A percentile compares a stretch with the other conserved stretches of the same genome.
Conservation (phyloP, 2,888 invertebrate species). For the Dryobota labecula region DNA sequence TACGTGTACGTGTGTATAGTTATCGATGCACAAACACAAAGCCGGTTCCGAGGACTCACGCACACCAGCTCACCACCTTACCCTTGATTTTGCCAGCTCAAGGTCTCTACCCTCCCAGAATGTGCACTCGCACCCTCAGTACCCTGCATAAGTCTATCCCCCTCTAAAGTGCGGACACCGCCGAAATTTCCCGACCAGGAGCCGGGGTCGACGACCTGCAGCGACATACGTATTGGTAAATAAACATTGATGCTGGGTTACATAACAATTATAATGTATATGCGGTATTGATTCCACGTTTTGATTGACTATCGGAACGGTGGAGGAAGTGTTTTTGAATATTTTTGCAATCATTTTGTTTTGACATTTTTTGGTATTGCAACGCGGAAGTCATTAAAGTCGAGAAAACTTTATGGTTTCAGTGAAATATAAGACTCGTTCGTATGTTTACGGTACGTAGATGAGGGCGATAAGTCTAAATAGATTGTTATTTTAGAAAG, state of each 20-base stretch:
- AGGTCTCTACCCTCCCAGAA: slow-evolving; percentile 88
- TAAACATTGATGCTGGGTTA: slow-evolving; percentile 85
- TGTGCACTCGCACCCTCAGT: slow-evolving; percentile 78
- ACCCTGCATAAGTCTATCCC: slow-evolving; percentile 80
- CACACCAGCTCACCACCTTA: slow-evolving; percentile 84
- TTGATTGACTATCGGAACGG: slow-evolving; percentile 39
- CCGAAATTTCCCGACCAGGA: slow-evolving; percentile 87
- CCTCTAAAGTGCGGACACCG: slow-evolving; percentile 82
- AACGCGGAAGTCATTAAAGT: neutral
- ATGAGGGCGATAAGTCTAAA: neutral
- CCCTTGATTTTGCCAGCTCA: slow-evolving; percentile 91
- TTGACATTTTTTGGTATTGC: neutral
- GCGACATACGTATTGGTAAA: slow-evolving; percentile 88
- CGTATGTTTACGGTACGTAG: neutral
- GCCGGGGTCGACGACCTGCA: slow-evolving; percentile 84
- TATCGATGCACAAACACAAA: slow-evolving; percentile 75
- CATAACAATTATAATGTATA: slow-evolving; percentile 76
- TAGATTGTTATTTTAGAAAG: neutral
- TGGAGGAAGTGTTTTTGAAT: slow-evolving; percentile 3
- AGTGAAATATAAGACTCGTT: neutral
- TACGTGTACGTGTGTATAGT: slow-evolving; percentile 56
- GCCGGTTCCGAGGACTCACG: slow-evolving; percentile 74
- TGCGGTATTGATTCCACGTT: slow-evolving; percentile 49
- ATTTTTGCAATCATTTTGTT: slow-evolving; percentile 22
- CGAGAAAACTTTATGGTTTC: neutral